Evolutionary conservation across 2,888 invertebrate species (phyloP).

Genomic region (Leucophenga maculata): DNA sequence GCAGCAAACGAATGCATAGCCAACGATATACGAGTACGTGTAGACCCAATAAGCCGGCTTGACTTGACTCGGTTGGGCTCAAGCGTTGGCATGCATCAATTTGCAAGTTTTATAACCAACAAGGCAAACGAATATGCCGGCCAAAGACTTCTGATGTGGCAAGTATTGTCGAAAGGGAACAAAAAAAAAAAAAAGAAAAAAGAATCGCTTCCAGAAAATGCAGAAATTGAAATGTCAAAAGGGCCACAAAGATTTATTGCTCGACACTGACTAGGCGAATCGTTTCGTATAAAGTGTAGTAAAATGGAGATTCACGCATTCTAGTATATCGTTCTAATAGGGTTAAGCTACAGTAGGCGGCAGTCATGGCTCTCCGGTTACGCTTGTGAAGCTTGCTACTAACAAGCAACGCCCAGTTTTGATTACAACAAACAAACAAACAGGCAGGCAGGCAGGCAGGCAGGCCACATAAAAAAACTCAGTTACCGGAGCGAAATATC

Average conservation of each 20-base stretch:
- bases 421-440: constrained; percentile 16
- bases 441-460: too few relatives aligned
- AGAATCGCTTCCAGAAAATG: background rate
- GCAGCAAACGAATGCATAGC: background rate
- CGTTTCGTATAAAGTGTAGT: background rate
- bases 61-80: background rate
- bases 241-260: constrained; percentile 25
- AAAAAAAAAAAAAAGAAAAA: background rate
- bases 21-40: background rate
- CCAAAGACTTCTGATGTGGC: background rate
- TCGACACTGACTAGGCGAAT: constrained; percentile 14
- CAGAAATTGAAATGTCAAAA: constrained; percentile 27
- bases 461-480: background rate
- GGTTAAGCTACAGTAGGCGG: background rate
- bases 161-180: background rate
- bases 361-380: background rate
- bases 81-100: constrained; percentile 17
- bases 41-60: background rate
- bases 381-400: background rate
- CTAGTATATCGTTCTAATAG: too few relatives aligned
- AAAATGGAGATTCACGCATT: background rate
- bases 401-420: constrained; percentile 22
- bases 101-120: constrained; percentile 19
- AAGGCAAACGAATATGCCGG: background rate
- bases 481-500: background rate